Evolutionary conservation across 2,888 invertebrate genomes (phyloP).

Genomic region (Oligia latruncula): DNA sequence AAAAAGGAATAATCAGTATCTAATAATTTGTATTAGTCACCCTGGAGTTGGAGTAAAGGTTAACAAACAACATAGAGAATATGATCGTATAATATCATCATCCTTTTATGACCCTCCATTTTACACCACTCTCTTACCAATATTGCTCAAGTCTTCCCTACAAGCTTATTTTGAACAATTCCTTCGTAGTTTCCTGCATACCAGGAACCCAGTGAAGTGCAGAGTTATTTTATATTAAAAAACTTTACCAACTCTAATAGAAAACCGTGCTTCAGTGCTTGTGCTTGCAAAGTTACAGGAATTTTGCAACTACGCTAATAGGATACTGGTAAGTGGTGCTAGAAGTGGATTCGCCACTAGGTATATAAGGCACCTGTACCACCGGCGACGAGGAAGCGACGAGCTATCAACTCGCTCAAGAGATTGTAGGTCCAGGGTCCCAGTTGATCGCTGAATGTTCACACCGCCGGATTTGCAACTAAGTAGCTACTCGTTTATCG

Average conservation of each 20-base stretch:
- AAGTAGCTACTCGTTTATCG: not conserved
- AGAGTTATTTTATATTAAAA: constrained; percentile 9
- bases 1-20: not conserved
- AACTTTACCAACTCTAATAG: not conserved
- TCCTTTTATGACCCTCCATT: not conserved
- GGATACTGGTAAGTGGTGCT: not conserved
- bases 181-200: not conserved
- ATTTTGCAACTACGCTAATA: not conserved
- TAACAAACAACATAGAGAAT: not conserved
- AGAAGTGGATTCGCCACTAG: not conserved
- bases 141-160: not conserved
- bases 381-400: not conserved
- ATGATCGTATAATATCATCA: not conserved
- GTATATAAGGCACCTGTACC: not conserved
- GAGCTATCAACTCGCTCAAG: not conserved
- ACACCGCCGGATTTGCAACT: no score
- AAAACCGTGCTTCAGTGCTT: constrained; percentile 12
- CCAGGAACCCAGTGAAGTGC: not conserved
- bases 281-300: constrained; percentile 12
- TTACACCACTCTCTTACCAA: not conserved
- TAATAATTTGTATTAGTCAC: no score
- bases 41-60: not conserved
- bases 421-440: not conserved
- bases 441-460: not conserved
- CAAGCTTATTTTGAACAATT: not conserved